Evolutionary conservation across 2,113 vertebrate genomes (phyloP), one percentile per base, ranked within the genome.

Genomic region (Patagioenas fasciata): DNA sequence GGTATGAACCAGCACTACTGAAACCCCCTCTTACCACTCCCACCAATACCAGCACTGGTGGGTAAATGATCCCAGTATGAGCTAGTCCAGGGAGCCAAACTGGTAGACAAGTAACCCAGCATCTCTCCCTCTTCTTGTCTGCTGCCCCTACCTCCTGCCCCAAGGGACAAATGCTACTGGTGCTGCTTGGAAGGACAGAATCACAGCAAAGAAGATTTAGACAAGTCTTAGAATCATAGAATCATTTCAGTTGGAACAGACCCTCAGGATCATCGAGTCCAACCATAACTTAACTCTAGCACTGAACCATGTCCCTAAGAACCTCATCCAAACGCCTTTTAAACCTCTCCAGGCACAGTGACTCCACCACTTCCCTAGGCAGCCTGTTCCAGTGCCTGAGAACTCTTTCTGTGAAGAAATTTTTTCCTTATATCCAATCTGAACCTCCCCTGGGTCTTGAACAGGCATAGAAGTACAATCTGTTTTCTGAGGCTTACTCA

Each of bases 1-100:
- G 69, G 28, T 28, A 25, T 36, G n/a, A 36, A 8, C 0, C 1
- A 3, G 14, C 38, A 11, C 31, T 69, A n/a, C 51, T 50, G 13
- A 75, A 67, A 21, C 16, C 6, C 11, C 23, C 40, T 1, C 12
- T 74, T 72, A 40, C 34, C 1, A 0, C 15, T 83, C 60, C 32
- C 51, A 3, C 0, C 29, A 40, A 2, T n/a, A 56, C 26, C 67
- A 40, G 1, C 0, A 0, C 72, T 66, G 83, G 23, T 9, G 9
- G 32, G 21, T 40, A 13, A 28, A 9, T 3, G 25, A 2, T 86
- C n/a, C 34, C 36, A 13, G 11, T 57, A 53, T 14, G 73, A 65
- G 13, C 32, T 69, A 8, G 32, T 47, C 67, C 34, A 60, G 42
- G 38, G 17, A 58, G 28, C 50, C 88, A n/a, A 66, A 1, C 28